A percentile compares a stretch with the other conserved stretches of the same genome.
phyloP scores from a whole-genome alignment of 2,113 vertebrate genomes.

The Budorcas taxicolor region DNA sequence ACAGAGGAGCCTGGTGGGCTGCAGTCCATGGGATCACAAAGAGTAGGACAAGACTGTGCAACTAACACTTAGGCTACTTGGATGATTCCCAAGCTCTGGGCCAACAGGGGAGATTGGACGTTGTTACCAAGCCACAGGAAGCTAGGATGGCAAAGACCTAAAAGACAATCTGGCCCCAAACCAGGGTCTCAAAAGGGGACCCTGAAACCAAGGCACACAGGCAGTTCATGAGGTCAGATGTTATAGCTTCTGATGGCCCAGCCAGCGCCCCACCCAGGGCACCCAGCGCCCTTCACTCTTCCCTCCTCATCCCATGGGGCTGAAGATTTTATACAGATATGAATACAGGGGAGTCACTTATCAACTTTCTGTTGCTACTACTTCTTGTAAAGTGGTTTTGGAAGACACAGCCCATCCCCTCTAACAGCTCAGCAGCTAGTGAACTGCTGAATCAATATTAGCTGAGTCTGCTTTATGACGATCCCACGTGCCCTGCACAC shows the following conservation, averaged over 20 bases:
- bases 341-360: conserved; percentile 25
- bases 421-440: not conserved
- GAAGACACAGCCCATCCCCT: not conserved
- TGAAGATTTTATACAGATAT: not conserved
- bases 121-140: not conserved
- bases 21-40: not conserved
- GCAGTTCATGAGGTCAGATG: not conserved
- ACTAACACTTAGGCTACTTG: not conserved
- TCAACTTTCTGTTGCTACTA: not conserved
- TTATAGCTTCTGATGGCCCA: not conserved
- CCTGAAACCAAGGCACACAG: not conserved
- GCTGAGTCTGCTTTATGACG: not conserved
- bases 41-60: not conserved
- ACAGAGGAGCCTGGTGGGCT: not conserved
- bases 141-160: not conserved
- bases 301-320: not conserved
- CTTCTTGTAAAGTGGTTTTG: conserved; percentile 14
- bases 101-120: not conserved
- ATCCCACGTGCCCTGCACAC: not conserved
- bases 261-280: not conserved
- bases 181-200: not conserved
- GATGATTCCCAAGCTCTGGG: not conserved
- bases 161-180: not conserved
- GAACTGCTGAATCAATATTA: not conserved
- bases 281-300: not conserved